Evolutionary conservation across 2,113 vertebrate species (phyloP), one percentile per base, ranked within the genome.

Genomic region (Elanoides forficatus): DNA sequence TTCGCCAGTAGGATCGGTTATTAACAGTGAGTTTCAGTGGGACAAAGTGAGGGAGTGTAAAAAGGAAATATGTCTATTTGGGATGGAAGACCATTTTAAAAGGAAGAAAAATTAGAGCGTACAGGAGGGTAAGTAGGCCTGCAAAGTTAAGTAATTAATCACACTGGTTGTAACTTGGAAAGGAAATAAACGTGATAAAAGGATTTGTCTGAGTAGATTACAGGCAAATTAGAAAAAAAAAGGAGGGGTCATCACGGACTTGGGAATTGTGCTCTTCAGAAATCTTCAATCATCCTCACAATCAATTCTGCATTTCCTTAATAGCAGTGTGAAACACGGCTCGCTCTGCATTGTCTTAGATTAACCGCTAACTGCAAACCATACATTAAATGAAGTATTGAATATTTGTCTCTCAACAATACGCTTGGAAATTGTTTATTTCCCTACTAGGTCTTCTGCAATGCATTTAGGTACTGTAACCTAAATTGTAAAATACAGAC

Each of bases 391-490:
- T 38, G 70, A 91, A 92, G 52, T 96, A 97, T 97, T 5, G 95
- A 97, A 93, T 96, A 96, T 97, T 98, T 96, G 97, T 98, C 96
- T 97, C 94, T 86, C 90, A 90, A 89, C 96, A 96, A 96, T 93
- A 92, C 88, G 23, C 88, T 96, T 68, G 91, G 84, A 96, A 58
- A 90, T 90, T 79, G 88, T 97, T 97, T 94, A 88, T 97, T 97
- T 97, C 97, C 94, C 83, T 65, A 1, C 65, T 47, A 75, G 97
- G 86, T 95, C 90, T 65, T 81, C 58, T 50, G 75, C 73, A 30
- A 38, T 86, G 93, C 81, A n/a, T 95, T 94, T 72, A 70, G 81
- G 91, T 88, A 79, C 97, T 90, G 88, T 97, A 91, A 73, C 81
- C 72, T 32, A n/a, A 45, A 60, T 72, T 75, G 90, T 82, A 68